Conservation (phyloP, 1,140 invertebrate species). For the Anastatus disparis region DNA sequence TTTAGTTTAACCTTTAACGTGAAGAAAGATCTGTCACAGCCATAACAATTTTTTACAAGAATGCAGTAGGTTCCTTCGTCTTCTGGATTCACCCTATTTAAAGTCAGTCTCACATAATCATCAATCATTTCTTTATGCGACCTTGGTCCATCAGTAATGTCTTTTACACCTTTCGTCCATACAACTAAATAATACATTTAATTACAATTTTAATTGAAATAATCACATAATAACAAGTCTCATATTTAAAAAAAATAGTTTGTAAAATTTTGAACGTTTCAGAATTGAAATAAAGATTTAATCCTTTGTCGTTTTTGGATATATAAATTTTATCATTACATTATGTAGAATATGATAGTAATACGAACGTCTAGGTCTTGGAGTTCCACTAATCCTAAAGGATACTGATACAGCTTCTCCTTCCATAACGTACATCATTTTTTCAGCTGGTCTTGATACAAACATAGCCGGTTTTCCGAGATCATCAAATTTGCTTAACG, state of each 20-base stretch:
- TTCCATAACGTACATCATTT: constrained; percentile 76
- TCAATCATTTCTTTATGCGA: constrained; percentile 84
- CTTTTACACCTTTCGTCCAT: constrained; percentile 86
- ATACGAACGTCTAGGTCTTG: constrained; percentile 82
- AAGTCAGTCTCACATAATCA: constrained; percentile 85
- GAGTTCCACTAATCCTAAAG: constrained; percentile 81
- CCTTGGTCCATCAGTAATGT: constrained; percentile 81
- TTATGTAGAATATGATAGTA: too few relatives aligned
- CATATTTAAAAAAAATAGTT: not conserved
- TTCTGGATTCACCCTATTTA: constrained; percentile 84
- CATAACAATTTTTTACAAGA: constrained; percentile 89
- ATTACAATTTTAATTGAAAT: too few relatives aligned
- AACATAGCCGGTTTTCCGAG: constrained; percentile 80
- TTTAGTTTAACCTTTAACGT: constrained; percentile 75
- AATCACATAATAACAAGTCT: too few relatives aligned
- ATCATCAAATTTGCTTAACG: constrained; percentile 69
- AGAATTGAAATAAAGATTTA: too few relatives aligned
- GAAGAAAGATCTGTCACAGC: constrained; percentile 85
- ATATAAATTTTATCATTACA: too few relatives aligned
- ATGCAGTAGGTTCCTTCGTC: constrained; percentile 96
- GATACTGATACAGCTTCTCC: constrained; percentile 85
- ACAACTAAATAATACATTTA: constrained; percentile 76
- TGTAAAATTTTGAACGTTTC: constrained; percentile 21
- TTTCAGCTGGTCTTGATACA: constrained; percentile 76
- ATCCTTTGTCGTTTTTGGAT: too few relatives aligned